Evolutionary conservation across 2,797 vertebrate species (phyloP), one percentile per base, ranked within the genome.

Genomic region (Bufotes viridis): DNA sequence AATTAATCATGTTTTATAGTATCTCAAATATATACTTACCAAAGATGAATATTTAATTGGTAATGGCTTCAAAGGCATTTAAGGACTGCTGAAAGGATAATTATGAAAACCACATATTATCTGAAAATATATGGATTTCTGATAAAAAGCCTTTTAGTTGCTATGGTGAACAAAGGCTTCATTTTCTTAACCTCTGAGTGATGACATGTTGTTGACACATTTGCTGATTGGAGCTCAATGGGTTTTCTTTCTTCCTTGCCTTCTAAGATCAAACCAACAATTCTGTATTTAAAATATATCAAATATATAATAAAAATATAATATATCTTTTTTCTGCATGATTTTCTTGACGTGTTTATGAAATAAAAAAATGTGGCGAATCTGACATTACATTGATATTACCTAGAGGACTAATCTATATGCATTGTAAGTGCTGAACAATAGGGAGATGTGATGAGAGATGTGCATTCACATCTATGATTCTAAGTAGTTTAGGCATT

Each of bases 41-140:
- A 22, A 89, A 89, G 88, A 89, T 89, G 88, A 89, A 89, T 87
- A 87, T 89, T 89, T 89, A 89, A 89, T 87, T 89, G 85, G 88
- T 84, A 89, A 87, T 89, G 88, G 85, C 88, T 89, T 89, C 85
- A 87, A 88, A 89, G 88, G 85, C 85, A 89, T 89, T 89, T 89
- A 87, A 89, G 85, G 88, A 89, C 88, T 89, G 85, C 88, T 87
- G 88, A 89, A 89, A 89, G 88, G 88, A 89, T 89, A 89, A 89
- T 89, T 89, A 89, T 87, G 88, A 87, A 89, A 87, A 87, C 88
- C 85, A 84, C 85, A 87, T 86, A 89, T 89, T 89, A 89, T 89
- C 88, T 89, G 85, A 89, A 89, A 89, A 89, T 89, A 89, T 89
- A 89, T 89, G 88, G 88, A 89, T 89, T 89, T 89, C 85, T 87